Evolutionary conservation across 2,113 vertebrate genomes (phyloP).

Genomic region (Antechinus flavipes): DNA sequence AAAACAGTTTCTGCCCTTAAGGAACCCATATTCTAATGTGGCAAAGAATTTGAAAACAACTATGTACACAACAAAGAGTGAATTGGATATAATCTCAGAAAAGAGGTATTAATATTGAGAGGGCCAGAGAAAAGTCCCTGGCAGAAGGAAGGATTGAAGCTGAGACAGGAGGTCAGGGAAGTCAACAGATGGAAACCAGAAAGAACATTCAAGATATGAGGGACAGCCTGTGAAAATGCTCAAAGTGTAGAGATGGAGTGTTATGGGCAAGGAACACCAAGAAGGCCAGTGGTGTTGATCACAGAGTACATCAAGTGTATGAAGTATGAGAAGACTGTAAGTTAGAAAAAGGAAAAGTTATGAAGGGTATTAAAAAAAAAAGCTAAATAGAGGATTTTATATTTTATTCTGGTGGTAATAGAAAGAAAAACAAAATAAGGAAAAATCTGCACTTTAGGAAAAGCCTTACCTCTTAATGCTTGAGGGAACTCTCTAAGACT

Average conservation of each 20-base stretch:
- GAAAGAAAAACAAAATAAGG: neutral
- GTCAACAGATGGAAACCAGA: neutral
- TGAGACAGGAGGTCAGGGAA: neutral
- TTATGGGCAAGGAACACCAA: neutral
- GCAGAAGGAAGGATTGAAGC: neutral
- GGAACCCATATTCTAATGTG: neutral
- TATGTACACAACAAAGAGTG: neutral
- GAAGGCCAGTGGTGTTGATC: neutral
- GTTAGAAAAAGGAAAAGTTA: neutral
- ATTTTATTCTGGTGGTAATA: neutral
- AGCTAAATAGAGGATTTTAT: neutral
- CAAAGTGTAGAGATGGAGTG: neutral
- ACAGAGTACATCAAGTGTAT: neutral
- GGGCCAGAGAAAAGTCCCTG: neutral
- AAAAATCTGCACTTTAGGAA: neutral
- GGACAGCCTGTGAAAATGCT: no score
- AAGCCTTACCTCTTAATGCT: neutral
- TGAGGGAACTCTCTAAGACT: no score
- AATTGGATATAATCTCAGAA: neutral
- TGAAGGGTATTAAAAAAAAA: neutral
- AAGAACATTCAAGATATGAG: neutral
- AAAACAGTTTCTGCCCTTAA: neutral
- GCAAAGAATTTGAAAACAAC: neutral
- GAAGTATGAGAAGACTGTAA: neutral
- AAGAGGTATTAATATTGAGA: neutral